Percentiles rank a stretch among this genome's conserved stretches.
Conservation (phyloP, 2,797 vertebrate genomes). For the Tarsius wallacei region DNA sequence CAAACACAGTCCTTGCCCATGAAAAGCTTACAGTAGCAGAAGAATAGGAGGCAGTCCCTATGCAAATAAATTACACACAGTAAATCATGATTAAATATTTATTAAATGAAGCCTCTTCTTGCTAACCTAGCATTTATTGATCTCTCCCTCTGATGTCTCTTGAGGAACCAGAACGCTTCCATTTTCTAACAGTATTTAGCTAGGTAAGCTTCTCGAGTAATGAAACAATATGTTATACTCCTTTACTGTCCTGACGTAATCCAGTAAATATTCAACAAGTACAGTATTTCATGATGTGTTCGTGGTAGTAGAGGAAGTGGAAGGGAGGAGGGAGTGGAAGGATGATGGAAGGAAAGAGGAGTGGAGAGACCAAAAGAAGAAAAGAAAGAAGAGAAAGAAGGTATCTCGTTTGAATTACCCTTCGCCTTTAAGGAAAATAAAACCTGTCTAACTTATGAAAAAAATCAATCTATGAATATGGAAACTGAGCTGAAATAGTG, state of each 20-base stretch:
- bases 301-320: neutral
- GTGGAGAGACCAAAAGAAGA: neutral
- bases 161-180: neutral
- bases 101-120: conserved; percentile 52
- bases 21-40: neutral
- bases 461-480: neutral
- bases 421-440: conserved; percentile 14
- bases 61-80: neutral
- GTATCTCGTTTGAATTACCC: neutral
- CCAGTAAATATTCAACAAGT: neutral
- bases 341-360: neutral
- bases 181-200: neutral
- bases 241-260: neutral
- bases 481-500: neutral
- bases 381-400: neutral
- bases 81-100: conserved; percentile 64
- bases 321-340: neutral
- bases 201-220: neutral
- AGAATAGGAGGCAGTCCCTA: neutral
- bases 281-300: neutral
- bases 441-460: neutral
- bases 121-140: neutral
- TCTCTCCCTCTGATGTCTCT: neutral
- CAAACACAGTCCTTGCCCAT: neutral
- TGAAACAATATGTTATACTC: neutral